Evolutionary conservation across 2,888 invertebrate species (phyloP), one percentile per base, ranked within the genome.

Genomic region (Chymomyza procnemis): DNA sequence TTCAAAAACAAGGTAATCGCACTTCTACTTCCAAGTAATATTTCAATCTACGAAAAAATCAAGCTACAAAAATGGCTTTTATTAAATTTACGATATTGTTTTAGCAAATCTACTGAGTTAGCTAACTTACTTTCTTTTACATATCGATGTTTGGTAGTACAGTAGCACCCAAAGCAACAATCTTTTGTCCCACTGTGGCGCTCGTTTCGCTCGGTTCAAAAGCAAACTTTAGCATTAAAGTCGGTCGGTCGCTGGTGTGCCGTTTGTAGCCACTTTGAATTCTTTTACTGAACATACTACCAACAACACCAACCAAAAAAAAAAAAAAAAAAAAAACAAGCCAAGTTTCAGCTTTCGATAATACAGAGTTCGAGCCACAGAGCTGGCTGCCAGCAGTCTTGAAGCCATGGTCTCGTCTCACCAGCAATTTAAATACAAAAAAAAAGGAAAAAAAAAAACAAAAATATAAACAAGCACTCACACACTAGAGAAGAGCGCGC

Each of bases 321-420:
- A n/a, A n/a, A n/a, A n/a, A n/a, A n/a, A n/a, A n/a, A n/a, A 22
- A 71, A 63, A 68, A 73, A 78, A 74, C 79, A 76, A 67, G 69
- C 80, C 85, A 83, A 76, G 81, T 84, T 80, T 81, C 79, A 81
- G 87, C 81, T 86, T 81, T 81, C 86, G 78, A 80, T 76, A 74
- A 75, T 62, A 58, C 75, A 67, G 72, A 77, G 66, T 74, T 66
- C 67, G 67, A 70, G 68, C 74, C 74, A 71, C 61, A 54, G 30
- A 19, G 48, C 54, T 64, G 54, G 50, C 50, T 41, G 62, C n/a
- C n/a, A n/a, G 60, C 54, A 46, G 64, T 9, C 64, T 59, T 73
- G 67, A 75, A 85, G 74, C 69, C 64, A 67, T 63, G 78, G 64
- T 64, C 67, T 64, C 80, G 78, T 78, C 78, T 84, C 79, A 67